Conservation (phyloP, 2,113 vertebrate species). For the Tragelaphus imberbis region DNA sequence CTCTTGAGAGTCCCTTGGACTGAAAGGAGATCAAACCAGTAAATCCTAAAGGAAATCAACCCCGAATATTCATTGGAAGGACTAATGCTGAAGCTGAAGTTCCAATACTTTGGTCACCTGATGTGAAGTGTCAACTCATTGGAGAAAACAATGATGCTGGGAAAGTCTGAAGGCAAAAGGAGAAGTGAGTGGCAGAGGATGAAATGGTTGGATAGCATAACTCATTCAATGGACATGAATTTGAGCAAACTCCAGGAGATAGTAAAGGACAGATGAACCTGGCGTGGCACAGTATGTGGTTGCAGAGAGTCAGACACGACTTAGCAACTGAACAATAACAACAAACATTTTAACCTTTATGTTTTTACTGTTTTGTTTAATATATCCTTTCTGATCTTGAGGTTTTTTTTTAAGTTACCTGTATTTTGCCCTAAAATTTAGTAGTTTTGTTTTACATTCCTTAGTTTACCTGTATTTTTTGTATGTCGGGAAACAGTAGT, state of each 20-base stretch:
- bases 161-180: neutral
- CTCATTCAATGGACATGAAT: neutral
- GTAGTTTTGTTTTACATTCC: neutral
- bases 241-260: neutral
- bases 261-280: neutral
- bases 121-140: neutral
- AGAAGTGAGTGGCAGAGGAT: neutral
- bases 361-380: neutral
- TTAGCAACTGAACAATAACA: neutral
- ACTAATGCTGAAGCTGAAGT: neutral
- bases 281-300: neutral
- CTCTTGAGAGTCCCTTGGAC: neutral
- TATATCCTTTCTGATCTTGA: neutral
- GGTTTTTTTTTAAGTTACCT: neutral
- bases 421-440: neutral
- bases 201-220: neutral
- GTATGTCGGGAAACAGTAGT: neutral
- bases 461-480: neutral
- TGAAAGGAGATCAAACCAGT: neutral
- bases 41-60: neutral
- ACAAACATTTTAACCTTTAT: neutral
- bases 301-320: neutral
- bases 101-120: neutral
- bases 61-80: neutral
- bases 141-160: neutral